phyloP scores from a whole-genome alignment of 2,888 invertebrate species.

The Dryobota labecula region DNA sequence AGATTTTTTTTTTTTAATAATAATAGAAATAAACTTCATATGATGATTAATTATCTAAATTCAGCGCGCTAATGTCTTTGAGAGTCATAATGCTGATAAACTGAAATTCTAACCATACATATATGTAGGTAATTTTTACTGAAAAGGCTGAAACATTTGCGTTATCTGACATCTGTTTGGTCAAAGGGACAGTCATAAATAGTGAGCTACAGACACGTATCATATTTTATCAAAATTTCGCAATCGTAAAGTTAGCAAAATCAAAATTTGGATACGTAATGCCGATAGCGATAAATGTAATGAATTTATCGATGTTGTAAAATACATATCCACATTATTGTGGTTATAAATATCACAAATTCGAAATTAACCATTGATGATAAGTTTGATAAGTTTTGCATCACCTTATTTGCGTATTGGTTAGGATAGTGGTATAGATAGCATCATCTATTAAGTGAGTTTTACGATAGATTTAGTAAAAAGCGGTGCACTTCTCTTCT shows the following conservation, averaged over 20 bases:
- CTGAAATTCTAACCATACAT: not conserved
- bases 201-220: not conserved
- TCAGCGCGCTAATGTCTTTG: too few species aligned
- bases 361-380: constrained; percentile 14
- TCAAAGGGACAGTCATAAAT: constrained; percentile 20
- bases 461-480: constrained; percentile 9
- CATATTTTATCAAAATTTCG: constrained; percentile 22
- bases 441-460: not conserved
- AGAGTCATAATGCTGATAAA: not conserved
- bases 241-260: constrained; percentile 4
- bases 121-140: constrained; percentile 13
- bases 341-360: constrained; percentile 8
- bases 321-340: constrained; percentile 5
- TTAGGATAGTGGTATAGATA: constrained; percentile 22
- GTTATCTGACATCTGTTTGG: not conserved
- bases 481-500: not conserved
- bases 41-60: too few species aligned
- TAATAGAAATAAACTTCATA: too few species aligned
- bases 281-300: constrained; percentile 3
- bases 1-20: too few species aligned
- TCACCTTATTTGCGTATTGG: constrained; percentile 38
- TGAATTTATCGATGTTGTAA: constrained; percentile 17
- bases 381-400: constrained; percentile 7
- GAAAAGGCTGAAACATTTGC: constrained; percentile 7
- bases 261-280: constrained; percentile 14